Percentiles rank a stretch among this genome's conserved stretches.
phyloP scores from a whole-genome alignment of 2,797 vertebrate species.

The Enteromius trimaculatus region DNA sequence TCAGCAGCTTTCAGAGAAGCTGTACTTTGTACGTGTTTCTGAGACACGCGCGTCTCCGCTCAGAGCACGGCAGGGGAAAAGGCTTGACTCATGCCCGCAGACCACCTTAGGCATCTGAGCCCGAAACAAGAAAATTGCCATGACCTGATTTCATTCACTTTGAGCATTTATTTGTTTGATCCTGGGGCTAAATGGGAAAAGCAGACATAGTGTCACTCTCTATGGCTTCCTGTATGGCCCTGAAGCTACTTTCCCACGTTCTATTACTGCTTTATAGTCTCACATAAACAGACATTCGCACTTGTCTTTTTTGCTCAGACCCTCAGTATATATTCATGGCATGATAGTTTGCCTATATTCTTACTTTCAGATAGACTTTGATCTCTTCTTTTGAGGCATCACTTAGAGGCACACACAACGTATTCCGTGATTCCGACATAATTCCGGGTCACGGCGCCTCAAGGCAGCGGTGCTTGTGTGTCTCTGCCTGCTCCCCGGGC shows the following conservation, averaged over 20 bases:
- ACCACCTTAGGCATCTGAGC: slow-evolving; percentile 35
- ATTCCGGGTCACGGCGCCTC: slow-evolving; percentile 45
- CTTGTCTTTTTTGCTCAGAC: slow-evolving; percentile 4
- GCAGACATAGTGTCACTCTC: slow-evolving; percentile 22
- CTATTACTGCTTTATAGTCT: background rate
- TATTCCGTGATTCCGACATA: slow-evolving; percentile 37
- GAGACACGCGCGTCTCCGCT: background rate
- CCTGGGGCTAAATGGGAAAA: slow-evolving; percentile 39
- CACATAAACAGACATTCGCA: slow-evolving; percentile 7
- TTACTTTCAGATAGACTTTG: slow-evolving; percentile 35
- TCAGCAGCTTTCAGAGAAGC: slow-evolving; percentile 33
- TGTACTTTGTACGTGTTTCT: slow-evolving; percentile 26
- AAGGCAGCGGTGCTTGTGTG: slow-evolving; percentile 37
- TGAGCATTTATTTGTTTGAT: slow-evolving; percentile 53
- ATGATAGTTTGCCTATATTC: slow-evolving; percentile 18
- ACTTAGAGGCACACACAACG: background rate
- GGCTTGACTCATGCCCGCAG: slow-evolving; percentile 21
- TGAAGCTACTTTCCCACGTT: slow-evolving; percentile 21
- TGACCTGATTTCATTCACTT: slow-evolving; percentile 47
- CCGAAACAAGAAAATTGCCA: slow-evolving; percentile 34
- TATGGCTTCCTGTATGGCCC: slow-evolving; percentile 18
- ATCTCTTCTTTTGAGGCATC: slow-evolving; percentile 4
- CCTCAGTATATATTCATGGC: slow-evolving; percentile 21
- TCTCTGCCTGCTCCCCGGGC: slow-evolving; percentile 44
- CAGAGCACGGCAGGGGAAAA: background rate